Base-by-base conservation (phyloP, 2,797 vertebrate genomes). In the Siniperca undulata region DNA sequence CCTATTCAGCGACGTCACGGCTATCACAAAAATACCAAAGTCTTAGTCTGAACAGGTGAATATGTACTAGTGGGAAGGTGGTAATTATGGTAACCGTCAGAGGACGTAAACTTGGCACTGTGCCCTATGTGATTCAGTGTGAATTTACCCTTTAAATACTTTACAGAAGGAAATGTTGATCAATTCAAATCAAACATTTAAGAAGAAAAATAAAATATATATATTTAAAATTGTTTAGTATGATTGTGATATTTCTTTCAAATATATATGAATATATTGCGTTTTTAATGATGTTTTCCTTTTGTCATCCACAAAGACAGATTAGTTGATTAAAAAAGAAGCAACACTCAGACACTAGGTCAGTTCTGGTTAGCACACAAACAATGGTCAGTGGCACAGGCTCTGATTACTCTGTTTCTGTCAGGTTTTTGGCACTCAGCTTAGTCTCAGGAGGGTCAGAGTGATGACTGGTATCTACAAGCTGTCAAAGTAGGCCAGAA, bases 321-420 rank as follows among this genome's bases (percentile, higher is more conserved):
- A 24, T 17, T 20, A 58, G 48, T 12, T 48, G 59, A 68, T 75
- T 19, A 20, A 46, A 67, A 52, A 69, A 61, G 38, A 67, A 77
- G 13, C 52, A 30, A 67, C 34, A 60, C 76, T 78, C 60, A 82
- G 69, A 89, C 82, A 86, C 67, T 67, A 46, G 42, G 70, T 55
- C 79, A 80, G 65, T 67, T 68, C 70, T 84, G 79, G 82, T 90
- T 78, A 88, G 66, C 75, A 73, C 81, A 87, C 75, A 75, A 81
- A 88, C 74, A 60, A 67, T 12, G 61, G 77, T 83, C 78, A 85
- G 66, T 40, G 83, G 81, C 80, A 80, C 73, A 64, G 46, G 77
- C 88, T 90, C 84, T 84, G 86, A 91, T 91, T 91, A 80, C 81
- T 70, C 42, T 34, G 66, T 85, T 85, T 90, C 87, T 89, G 83